Evolutionary conservation across 2,888 invertebrate genomes (phyloP), one percentile per base, ranked within the genome.

Genomic region (Amiota mariae): DNA sequence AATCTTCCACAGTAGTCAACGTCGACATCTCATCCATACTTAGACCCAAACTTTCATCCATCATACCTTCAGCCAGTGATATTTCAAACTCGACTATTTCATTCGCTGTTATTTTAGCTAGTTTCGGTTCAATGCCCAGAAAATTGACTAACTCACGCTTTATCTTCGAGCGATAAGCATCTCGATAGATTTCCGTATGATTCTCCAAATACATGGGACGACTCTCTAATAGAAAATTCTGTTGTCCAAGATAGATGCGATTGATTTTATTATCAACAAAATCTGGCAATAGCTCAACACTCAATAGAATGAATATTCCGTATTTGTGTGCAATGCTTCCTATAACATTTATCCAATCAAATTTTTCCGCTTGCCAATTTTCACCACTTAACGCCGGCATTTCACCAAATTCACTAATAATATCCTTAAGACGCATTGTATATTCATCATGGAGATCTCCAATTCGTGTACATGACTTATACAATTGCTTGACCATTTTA

Each of bases 31-130:
- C 77, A 48, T 71, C 75, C 0, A 85, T 24, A n/a, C 75, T 76
- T 8, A 77, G 6, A 0, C 80, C 83, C 1, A 81, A 71, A 2
- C 49, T 73, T 1, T 81, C 79, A 56, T 83, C 78, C 0, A 73
- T n/a, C 51, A 89, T 74, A 0, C 87, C 89, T 0, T 73, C 61
- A 0, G 89, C 89, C 48, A 89, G 80, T 8, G 78, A 71, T 3
- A 81, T 77, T 75, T 89, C 89, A 15, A 89, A 87, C 13, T 84
- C 72, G 4, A 89, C 20, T 4, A 89, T 71, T 36, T 89, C 84
- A 0, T 46, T 56, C 3, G 89, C 86, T 0, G 83, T 79, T n/a
- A 57, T 1, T 0, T 71, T 48, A 0, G 87, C 83, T 49, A 80
- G 59, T 0, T 68, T 18, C 18, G 73, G 48, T 0, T 77, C 54